A percentile compares a stretch with the other conserved stretches of the same genome.
phyloP scores from a whole-genome alignment of 2,797 vertebrate genomes.

The Chloroceryle amazona region DNA sequence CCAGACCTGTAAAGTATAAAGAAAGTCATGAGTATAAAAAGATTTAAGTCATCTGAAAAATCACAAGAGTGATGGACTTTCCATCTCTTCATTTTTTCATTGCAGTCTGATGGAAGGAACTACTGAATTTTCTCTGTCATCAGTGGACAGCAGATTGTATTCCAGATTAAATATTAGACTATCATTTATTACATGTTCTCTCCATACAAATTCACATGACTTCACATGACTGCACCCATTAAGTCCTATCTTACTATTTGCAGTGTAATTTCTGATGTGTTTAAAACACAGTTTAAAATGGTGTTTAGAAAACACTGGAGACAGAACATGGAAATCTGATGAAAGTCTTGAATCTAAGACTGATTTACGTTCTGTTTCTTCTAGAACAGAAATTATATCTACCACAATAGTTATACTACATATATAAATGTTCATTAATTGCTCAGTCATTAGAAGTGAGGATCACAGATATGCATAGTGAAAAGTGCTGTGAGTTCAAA shows the following conservation, averaged over 20 bases:
- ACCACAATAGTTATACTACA: background rate
- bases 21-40: background rate
- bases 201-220: background rate
- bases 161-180: background rate
- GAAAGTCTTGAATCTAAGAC: background rate
- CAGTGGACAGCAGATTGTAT: background rate
- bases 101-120: background rate
- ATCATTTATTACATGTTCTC: background rate
- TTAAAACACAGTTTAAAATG: background rate
- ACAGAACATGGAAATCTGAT: background rate
- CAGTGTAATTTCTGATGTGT: background rate
- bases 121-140: background rate
- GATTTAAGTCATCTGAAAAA: background rate
- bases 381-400: background rate
- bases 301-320: background rate
- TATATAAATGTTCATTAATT: background rate
- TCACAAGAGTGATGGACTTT: background rate
- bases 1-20: background rate
- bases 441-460: background rate
- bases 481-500: background rate
- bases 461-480: fast-evolving
- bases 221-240: fast-evolving
- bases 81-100: background rate
- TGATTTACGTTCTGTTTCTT: background rate
- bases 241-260: background rate